Base-by-base conservation (phyloP, 2,113 vertebrate species). In the Bombycilla garrulus region DNA sequence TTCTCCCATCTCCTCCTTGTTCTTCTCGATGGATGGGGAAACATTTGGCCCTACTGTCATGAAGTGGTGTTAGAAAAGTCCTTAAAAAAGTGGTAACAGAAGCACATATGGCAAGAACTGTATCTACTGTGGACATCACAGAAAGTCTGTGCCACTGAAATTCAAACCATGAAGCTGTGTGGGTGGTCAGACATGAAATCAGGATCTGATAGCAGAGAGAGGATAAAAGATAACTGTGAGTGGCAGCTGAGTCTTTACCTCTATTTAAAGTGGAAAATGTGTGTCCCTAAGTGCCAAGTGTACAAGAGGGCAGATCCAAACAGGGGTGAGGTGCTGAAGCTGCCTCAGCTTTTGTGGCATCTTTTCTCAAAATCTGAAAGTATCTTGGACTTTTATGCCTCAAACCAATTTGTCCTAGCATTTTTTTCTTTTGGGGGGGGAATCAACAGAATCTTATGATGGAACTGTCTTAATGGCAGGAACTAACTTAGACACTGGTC, bases 151-250 rank as follows among this genome's bases (percentile, higher is more conserved):
- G 50, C 60, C 14, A 10, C 28, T 72, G 86, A 58, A 90, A 90
- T 78, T 28, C 67, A 73, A 88, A 29, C 79, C 6, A 6, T 47
- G 45, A 57, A 42, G 66, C 64, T 83, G 64, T 42, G 94, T 94
- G 96, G 79, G 85, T 70, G 82, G 90, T 70, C 74, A 20, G 79
- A 90, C 42, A 80, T 83, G 42, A 86, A 93, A 88, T 67, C 64
- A 73, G 66, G 72, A 70, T 76, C 58, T 1, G 4, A 73, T 29
- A 66, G 22, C 67, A 66, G 62, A 70, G 84, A 78, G 44, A 36
- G 11, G 42, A 70, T 70, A 54, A 77, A 88, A 94, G 84, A 19
- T 28, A 82, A 80, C 35, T 70, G 42, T 36, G 85, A 94, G 54
- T 72, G 84, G 62, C 36, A 93, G 24, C 15, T 50, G 50, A 60